Base-by-base conservation (phyloP, 2,888 invertebrate species). In the Gryllus longicercus region DNA sequence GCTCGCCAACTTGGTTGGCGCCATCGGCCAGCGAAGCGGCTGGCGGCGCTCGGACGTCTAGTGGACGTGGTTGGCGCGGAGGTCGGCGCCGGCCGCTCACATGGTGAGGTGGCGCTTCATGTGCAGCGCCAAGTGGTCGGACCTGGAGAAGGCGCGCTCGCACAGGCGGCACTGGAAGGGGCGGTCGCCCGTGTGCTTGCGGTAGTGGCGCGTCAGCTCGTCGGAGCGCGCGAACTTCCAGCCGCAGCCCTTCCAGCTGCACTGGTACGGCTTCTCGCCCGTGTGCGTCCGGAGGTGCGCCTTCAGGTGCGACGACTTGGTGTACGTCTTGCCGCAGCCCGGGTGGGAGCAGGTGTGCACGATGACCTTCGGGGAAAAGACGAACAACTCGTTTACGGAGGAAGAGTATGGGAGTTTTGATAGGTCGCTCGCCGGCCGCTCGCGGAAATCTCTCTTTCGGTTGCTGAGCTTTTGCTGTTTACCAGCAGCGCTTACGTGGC, bases 131-230 rank as follows among this genome's bases (percentile, higher is more conserved):
- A 91, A 87, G 84, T 91, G 91, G 84, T 91, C 91, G 74, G 90
- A 90, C 50, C 91, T 86, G 23, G 90, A 89, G 86, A 92, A 91
- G 50, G 90, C 89, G 21, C 91, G 86, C 82, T 90, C 90, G 84
- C 91, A 92, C n/a, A 90, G 86, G 75, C 89, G 87, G 84, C 91
- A 91, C 84, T 90, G 90, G 87, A 92, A 92, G 14, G 91, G 91
- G 74, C 90, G 86, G 84, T 90, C 90, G 3, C 91, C 87, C 12
- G 87, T 88, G 83, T 88, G 87, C 83, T 87, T 88, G 75, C 90
- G 86, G 85, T 88, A 90, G 84, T 90, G 90, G 76, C 90, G 86
- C 10, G 90, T 91, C 82, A 90, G 86, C 84, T 90, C 90, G 84
- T 91, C 90, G 14, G 90, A 90, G 23, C 90, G 86, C 18, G 90